These are phyloP conservation scores for Trachelipus rathkii DNA, from an alignment of 1,140 invertebrate genomes.

Conservation along the genomic window DNA sequence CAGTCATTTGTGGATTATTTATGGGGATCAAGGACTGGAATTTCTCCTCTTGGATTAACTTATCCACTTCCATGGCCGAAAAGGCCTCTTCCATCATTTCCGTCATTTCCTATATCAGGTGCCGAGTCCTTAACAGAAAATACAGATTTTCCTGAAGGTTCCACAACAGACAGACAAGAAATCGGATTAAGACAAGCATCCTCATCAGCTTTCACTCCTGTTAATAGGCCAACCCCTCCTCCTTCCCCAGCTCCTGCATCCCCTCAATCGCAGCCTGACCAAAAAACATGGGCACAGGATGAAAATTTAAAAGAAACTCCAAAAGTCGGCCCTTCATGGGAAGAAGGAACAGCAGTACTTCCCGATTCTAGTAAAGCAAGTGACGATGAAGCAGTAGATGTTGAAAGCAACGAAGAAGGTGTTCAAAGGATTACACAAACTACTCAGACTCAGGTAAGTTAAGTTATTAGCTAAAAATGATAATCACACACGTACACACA, in stretches of 20 bases:
- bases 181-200: background rate
- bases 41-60: slow-evolving; percentile 33
- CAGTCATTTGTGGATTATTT: slow-evolving; percentile 43
- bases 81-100: slow-evolving; percentile 39
- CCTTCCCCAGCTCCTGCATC: background rate
- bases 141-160: background rate
- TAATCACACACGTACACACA: too few species aligned
- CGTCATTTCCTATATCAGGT: slow-evolving; percentile 20
- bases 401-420: background rate
- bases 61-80: slow-evolving; percentile 42
- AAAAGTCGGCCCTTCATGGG: background rate
- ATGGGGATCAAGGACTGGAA: slow-evolving; percentile 31
- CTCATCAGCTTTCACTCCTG: slow-evolving; percentile 21
- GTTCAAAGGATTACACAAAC: background rate
- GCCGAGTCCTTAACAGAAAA: background rate
- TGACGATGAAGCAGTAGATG: background rate
- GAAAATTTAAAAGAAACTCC: background rate
- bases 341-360: background rate
- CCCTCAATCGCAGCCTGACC: background rate
- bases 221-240: background rate
- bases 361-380: background rate
- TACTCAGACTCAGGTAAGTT: background rate
- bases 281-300: background rate
- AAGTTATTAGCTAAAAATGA: too few species aligned
- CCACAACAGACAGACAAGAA: background rate